Evolutionary conservation across 2,113 vertebrate genomes (phyloP), one percentile per base, ranked within the genome.

Genomic region (Malaclemys terrapin): DNA sequence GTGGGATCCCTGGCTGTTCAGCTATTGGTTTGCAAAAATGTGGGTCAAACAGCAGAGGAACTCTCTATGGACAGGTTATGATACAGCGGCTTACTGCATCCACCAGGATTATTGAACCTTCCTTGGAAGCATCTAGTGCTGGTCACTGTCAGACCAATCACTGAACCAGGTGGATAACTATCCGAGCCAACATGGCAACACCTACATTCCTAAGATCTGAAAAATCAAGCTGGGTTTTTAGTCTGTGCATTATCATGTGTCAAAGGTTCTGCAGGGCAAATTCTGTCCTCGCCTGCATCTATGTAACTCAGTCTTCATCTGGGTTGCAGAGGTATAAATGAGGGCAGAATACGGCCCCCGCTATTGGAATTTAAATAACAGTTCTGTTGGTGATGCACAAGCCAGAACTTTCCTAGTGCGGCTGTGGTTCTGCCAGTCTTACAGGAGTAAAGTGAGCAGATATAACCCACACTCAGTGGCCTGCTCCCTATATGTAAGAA

Each of bases 1-100:
- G 42, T 0, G 80, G 25, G 7, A 31, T 82, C 0, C 0, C n/a
- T 86, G 78, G 75, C 88, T 82, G 25, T 42, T 50, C 42, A 78
- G 72, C 72, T 22, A 45, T 27, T 12, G 80, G 57, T 10, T 56
- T 82, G 83, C 82, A 86, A 92, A 93, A 78, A 29, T 6, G 13
- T 2, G 65, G 86, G n/a, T 42, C 10, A 53, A 84, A 57, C 16
- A 57, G 45, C 80, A 80, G 62, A 76, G 1, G 65, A 82, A 69
- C 49, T 38, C 65, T 9, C 13, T 0, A 47, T 47, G 17, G 72
- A 25, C 3, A 13, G 42, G 81, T 54, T 79, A 56, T 12, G 54
- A 1, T 19, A 49, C 1, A 19, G 31, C 2, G 1, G 13, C 59
- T 47, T 27, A 14, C 42, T 47, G 19, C 19, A 72, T 20, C 19